phyloP scores from a whole-genome alignment of 2,797 vertebrate genomes.

The Sebastes umbrosus region DNA sequence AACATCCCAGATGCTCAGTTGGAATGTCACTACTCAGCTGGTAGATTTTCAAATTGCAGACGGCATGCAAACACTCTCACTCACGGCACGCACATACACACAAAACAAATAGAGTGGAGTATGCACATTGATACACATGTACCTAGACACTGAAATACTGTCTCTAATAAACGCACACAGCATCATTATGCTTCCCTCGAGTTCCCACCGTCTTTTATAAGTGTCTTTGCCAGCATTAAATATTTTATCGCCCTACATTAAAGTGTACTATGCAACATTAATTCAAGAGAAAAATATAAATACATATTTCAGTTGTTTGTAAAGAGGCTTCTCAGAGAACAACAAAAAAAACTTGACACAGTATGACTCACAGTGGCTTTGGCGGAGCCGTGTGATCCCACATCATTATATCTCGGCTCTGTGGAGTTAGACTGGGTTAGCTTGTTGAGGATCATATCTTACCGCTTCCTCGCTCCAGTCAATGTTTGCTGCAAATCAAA shows the following conservation, averaged over 20 bases:
- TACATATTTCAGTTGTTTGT: constrained; percentile 61
- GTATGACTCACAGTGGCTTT: constrained; percentile 33
- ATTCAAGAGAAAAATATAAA: constrained; percentile 52
- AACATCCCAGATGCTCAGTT: constrained; percentile 24
- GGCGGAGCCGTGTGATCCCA: constrained; percentile 47
- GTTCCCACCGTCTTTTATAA: constrained; percentile 9
- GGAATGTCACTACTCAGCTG: not conserved
- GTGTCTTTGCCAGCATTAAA: constrained; percentile 31
- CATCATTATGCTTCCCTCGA: not conserved
- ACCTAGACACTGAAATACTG: not conserved
- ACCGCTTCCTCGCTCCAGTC: constrained; percentile 11
- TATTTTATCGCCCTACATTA: constrained; percentile 52
- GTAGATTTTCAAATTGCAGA: constrained; percentile 4
- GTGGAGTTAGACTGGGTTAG: constrained; percentile 20
- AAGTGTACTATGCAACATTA: constrained; percentile 57
- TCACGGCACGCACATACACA: not conserved
- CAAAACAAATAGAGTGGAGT: not conserved
- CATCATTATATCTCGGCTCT: constrained; percentile 56
- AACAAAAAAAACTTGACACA: constrained; percentile 22
- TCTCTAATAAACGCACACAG: not conserved
- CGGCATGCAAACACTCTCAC: not conserved
- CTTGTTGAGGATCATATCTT: constrained; percentile 29
- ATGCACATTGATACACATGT: not conserved
- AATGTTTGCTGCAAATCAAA: constrained; percentile 39
- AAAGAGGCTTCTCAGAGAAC: constrained; percentile 29